A percentile compares a stretch with the other conserved stretches of the same genome.
These are phyloP conservation scores for Sarotherodon lohbergeri DNA, from an alignment of 2,113 vertebrate genomes.

Conservation along the genomic window DNA sequence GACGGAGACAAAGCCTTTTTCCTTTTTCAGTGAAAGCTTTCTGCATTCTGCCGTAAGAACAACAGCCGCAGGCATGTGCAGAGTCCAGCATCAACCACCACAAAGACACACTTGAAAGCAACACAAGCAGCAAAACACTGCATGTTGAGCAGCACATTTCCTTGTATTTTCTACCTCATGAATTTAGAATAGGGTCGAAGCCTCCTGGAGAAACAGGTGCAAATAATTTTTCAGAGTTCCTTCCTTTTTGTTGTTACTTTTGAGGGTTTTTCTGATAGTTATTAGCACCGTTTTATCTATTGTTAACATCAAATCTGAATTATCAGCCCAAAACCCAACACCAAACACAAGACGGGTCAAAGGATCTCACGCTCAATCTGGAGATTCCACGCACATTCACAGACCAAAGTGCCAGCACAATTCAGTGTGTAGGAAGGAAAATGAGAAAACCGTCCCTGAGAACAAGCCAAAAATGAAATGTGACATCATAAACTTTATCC, in stretches of 20 bases:
- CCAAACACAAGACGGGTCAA: background rate
- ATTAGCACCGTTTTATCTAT: background rate
- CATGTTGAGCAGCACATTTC: constrained; percentile 20
- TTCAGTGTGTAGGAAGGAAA: background rate
- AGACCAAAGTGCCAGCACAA: background rate
- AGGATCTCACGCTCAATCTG: background rate
- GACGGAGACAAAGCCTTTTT: constrained; percentile 9
- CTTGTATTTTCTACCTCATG: constrained; percentile 31
- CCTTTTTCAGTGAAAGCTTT: constrained; percentile 32
- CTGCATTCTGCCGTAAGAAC: constrained; percentile 23
- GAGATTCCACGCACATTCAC: background rate
- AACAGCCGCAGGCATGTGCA: constrained; percentile 14
- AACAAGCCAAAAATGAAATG: background rate
- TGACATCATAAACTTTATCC: constrained; percentile 21
- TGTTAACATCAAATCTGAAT: background rate
- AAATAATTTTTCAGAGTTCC: background rate
- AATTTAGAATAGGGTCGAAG: constrained; percentile 22
- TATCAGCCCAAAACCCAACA: background rate
- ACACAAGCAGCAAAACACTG: background rate
- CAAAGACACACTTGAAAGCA: background rate
- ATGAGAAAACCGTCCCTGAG: background rate
- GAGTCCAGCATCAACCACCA: background rate
- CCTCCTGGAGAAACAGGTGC: background rate
- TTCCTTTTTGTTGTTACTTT: background rate
- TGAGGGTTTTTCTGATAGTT: background rate